These are phyloP conservation scores for Squalus acanthias DNA, from an alignment of 2,797 vertebrate genomes.

Conservation along the genomic window DNA sequence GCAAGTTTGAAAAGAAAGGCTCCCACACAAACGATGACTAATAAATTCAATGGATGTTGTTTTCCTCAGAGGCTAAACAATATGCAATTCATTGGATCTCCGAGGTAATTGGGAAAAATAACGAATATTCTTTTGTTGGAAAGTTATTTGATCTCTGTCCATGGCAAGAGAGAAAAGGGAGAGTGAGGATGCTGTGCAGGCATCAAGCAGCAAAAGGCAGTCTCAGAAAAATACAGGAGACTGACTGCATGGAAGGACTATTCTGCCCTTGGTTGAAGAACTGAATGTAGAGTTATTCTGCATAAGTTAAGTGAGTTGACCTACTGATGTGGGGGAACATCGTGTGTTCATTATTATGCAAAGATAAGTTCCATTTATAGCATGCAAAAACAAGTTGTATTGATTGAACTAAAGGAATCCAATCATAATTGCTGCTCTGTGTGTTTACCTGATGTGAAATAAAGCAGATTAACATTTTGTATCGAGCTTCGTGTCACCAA, in stretches of 20 bases:
- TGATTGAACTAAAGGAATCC: neutral
- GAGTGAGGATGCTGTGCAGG: neutral
- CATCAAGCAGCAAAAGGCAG: neutral
- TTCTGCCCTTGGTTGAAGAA: neutral
- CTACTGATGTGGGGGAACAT: neutral
- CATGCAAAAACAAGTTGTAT: neutral
- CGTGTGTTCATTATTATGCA: neutral
- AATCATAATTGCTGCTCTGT: neutral
- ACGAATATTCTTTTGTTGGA: too few species aligned
- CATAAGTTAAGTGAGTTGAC: neutral
- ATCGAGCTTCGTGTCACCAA: neutral
- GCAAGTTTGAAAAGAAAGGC: neutral
- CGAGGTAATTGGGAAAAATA: neutral
- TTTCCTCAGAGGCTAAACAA: neutral
- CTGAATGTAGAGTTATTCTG: neutral
- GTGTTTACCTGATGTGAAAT: neutral
- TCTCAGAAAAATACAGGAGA: neutral
- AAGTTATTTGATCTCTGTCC: neutral
- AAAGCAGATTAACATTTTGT: neutral
- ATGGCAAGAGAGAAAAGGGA: neutral
- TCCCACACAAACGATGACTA: neutral
- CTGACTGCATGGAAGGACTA: too few species aligned
- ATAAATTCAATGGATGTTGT: neutral
- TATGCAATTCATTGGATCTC: neutral
- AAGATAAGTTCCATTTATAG: neutral